Evolutionary conservation across 2,797 vertebrate genomes (phyloP), one percentile per base, ranked within the genome.

Genomic region (Squalus acanthias): DNA sequence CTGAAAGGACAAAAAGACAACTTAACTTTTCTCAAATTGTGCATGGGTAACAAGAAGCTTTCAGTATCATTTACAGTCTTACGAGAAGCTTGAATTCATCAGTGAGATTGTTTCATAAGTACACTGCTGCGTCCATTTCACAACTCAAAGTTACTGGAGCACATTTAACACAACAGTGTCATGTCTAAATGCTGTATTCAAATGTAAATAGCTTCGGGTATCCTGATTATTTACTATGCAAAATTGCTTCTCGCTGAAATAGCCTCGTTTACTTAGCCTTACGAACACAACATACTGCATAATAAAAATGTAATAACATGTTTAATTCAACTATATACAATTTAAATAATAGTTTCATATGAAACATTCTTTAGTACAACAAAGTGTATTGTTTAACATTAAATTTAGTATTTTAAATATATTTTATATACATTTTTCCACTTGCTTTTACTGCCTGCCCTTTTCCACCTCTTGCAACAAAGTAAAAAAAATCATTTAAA

Each of bases 181-280:
- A 67, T 13, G 20, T 39, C 17, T 67, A 39, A 67, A 65, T 92
- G 63, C 33, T 17, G 33, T 67, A 65, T 92, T 92, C 89, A 92
- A 92, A 92, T 92, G 89, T 65, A 92, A 92, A 67, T 92, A 65
- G 63, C 89, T 92, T 89, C 33, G 33, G 88, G 17, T 67, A 39
- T 65, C 60, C 60, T 92, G 89, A 92, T 92, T 60, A 92, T 67
- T 92, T 92, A 92, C 89, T 65, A 60, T 65, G 33, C 89, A 65
- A 92, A 65, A 92, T 92, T 92, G 39, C 33, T 65, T 92, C 13
- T 39, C 60, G 13, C 57, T 65, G 60, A 92, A 92, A 92, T n/a
- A 67, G 89, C 6, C 15, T 39, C 1, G 26, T 92, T 92, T n/a
- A 8, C 33, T 57, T 92, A 17, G 15, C 15, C 89, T 65, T 39